A percentile compares a stretch with the other conserved stretches of the same genome.
Evolutionary conservation across 2,113 vertebrate species (phyloP).

Genomic region (Pagrus major): DNA sequence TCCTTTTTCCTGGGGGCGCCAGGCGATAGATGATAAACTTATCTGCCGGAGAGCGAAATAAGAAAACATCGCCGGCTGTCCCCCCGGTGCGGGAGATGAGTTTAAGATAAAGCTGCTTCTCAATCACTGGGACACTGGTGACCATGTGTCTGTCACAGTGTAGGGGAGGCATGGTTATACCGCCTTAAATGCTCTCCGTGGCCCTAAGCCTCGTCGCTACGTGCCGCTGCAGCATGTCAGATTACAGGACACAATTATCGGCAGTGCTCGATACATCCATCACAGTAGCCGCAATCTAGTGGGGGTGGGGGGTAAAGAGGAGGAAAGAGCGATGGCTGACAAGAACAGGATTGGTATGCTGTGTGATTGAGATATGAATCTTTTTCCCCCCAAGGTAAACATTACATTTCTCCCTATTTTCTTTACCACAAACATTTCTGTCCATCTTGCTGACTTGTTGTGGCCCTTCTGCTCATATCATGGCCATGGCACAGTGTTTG

Average conservation of each 20-base stretch:
- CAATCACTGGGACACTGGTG: slow-evolving; percentile 46
- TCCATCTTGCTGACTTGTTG: slow-evolving; percentile 24
- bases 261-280: slow-evolving; percentile 50
- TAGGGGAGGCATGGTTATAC: not conserved
- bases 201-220: not conserved
- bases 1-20: slow-evolving; percentile 56
- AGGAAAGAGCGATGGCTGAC: slow-evolving; percentile 28
- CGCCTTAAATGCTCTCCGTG: not conserved
- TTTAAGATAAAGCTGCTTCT: slow-evolving; percentile 76
- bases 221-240: slow-evolving; percentile 38
- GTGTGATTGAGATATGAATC: slow-evolving; percentile 37
- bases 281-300: slow-evolving; percentile 41
- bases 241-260: slow-evolving; percentile 55
- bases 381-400: not conserved
- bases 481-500: slow-evolving; percentile 42
- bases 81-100: slow-evolving; percentile 56
- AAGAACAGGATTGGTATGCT: slow-evolving; percentile 14
- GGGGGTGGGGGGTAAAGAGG: not conserved
- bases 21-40: slow-evolving; percentile 68
- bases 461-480: slow-evolving; percentile 4
- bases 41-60: slow-evolving; percentile 61
- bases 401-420: not conserved
- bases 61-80: slow-evolving; percentile 39
- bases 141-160: slow-evolving; percentile 32
- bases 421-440: slow-evolving; percentile 14